Evolutionary conservation across 2,888 invertebrate species (phyloP).

Genomic region (Tetramorium bicarinatum): DNA sequence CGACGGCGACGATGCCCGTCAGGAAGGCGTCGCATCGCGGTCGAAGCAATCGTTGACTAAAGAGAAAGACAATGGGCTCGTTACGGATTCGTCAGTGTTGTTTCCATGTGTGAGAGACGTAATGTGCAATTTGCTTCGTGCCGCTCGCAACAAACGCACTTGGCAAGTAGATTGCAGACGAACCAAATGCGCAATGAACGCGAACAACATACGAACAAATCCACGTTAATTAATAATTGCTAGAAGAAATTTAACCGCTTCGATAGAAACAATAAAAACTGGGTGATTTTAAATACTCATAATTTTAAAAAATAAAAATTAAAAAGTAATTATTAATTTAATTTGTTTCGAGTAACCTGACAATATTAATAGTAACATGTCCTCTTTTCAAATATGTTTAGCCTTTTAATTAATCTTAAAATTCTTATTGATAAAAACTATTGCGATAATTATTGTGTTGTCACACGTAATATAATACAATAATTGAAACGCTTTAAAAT

Average conservation of each 20-base stretch:
- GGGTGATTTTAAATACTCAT: not conserved
- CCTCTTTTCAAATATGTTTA: not conserved
- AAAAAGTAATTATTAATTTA: not conserved
- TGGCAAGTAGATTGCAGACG: conserved; percentile 63
- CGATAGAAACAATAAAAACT: not conserved
- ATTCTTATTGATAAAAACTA: not conserved
- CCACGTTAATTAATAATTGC: not conserved
- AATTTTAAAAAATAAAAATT: not conserved
- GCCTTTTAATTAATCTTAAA: not conserved
- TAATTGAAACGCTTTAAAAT: not conserved
- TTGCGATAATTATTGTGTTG: not conserved
- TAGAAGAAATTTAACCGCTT: not conserved
- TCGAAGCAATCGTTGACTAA: conserved; percentile 64
- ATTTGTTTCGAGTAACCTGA: not conserved
- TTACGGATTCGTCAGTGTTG: conserved; percentile 72
- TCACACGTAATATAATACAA: not conserved
- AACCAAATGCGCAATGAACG: conserved; percentile 52
- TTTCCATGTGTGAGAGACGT: conserved; percentile 51
- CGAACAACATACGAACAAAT: not conserved
- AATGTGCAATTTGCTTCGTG: conserved; percentile 64
- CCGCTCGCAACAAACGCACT: conserved; percentile 66
- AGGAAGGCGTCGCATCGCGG: conserved; percentile 72
- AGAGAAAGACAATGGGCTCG: conserved; percentile 71
- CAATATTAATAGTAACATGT: not conserved
- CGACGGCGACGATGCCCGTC: conserved; percentile 71